Conservation (phyloP, 1,140 invertebrate species). For the Calephelis nemesis region DNA sequence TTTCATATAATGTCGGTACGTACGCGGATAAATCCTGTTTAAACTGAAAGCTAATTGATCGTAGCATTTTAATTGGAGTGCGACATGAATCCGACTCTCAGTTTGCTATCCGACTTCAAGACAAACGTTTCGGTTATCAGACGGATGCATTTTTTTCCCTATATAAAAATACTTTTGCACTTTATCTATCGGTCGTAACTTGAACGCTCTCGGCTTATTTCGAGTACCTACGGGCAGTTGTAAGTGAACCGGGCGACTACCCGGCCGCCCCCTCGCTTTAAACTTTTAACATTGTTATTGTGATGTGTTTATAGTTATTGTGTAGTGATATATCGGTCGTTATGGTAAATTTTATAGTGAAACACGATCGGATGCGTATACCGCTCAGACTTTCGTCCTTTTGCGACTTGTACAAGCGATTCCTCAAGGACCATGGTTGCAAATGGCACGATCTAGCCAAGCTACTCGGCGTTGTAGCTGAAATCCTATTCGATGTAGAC, state of each 20-base stretch:
- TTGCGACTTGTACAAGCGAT: constrained; percentile 65
- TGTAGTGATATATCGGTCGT: constrained; percentile 12
- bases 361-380: constrained; percentile 47
- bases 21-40: constrained; percentile 71
- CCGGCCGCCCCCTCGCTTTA: constrained; percentile 46
- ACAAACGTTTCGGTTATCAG: constrained; percentile 19
- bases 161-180: constrained; percentile 12
- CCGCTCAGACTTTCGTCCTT: constrained; percentile 60
- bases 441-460: constrained; percentile 73
- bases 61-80: constrained; percentile 63
- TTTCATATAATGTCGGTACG: background rate
- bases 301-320: constrained; percentile 36
- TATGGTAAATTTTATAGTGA: constrained; percentile 60
- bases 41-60: constrained; percentile 64
- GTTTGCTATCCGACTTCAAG: constrained; percentile 40
- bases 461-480: constrained; percentile 64
- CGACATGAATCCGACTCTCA: constrained; percentile 41
- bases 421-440: constrained; percentile 71
- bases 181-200: constrained; percentile 23
- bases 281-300: constrained; percentile 28
- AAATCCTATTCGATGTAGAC: constrained; percentile 73
- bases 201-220: constrained; percentile 27
- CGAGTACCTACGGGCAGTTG: constrained; percentile 48
- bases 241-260: constrained; percentile 49
- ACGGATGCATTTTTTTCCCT: constrained; percentile 17